Evolutionary conservation across 2,888 invertebrate species (phyloP), one percentile per base, ranked within the genome.

Genomic region (Aproaerema taeniolella): DNA sequence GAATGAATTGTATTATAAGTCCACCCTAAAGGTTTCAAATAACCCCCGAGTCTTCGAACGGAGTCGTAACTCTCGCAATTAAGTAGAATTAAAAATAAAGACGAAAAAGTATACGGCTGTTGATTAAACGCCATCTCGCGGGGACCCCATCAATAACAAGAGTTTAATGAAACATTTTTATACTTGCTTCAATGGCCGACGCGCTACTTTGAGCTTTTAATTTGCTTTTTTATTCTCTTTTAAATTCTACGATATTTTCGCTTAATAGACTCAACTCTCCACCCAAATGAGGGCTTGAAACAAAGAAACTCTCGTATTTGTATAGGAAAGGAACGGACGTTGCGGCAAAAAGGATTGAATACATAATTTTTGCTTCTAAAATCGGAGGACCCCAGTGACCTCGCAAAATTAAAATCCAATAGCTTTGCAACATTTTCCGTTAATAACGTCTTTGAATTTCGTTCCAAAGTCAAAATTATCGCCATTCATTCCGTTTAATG

Each of bases 91-190:
- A 80, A 81, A 80, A 83, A 80, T 81, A 80, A 82, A 75, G 66
- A 69, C 63, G 49, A 71, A 75, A 70, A 45, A 47, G 50, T 49
- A 47, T 62, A 66, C 61, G 63, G 71, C 73, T 73, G 74, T 76
- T 82, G 80, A 83, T 83, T 79, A 80, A 85, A 72, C 77, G 80
- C 82, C 82, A 82, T 83, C 80, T 81, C 75, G 77, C 70, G 80
- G 78, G 66, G 69, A 66, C 76, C 75, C 77, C 81, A 85, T 83
- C 82, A 82, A 82, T 82, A 85, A 82, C 78, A 79, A 81, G 78
- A 71, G 71, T 83, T 83, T 85, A 82, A 85, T 85, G 79, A 82
- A 82, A 82, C 76, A 80, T 69, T 85, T 83, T 83, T 81, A 82
- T 80, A 76, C 70, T 66, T 72, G 69, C 70, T 66, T 67, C 66